Base-by-base conservation (phyloP, 2,888 invertebrate species). In the Eristalis pertinax region DNA sequence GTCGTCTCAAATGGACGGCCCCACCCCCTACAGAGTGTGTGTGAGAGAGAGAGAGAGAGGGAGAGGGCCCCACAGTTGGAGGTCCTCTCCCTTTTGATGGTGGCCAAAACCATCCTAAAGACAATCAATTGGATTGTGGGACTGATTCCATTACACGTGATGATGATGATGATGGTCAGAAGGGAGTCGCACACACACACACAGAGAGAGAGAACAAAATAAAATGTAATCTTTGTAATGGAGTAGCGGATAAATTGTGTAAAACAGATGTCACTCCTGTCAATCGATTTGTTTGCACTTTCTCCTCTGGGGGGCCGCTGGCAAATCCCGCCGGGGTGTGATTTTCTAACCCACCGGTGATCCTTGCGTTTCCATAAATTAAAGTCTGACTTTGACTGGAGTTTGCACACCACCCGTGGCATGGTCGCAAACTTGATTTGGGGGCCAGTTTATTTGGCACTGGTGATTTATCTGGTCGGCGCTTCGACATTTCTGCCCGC, bases 181-280 rank as follows among this genome's bases (percentile, higher is more conserved):
- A 19, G 22, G 65, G 41, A 24, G 50, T 19, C 73, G 29, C 60
- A 29, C n/a, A 65, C 69, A 75, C 24, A 41, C 7, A 35, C 19
- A 38, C 24, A n/a, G 29, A 38, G 15, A 38, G 24, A n/a, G 8
- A 43, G 60, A 41, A 60, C 65, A 22, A 77, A 76, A 56, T 56
- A 56, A 81, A 85, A 74, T 85, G 82, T 85, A 82, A 76, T 85
- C 81, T 85, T 63, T 63, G 82, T 86, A 86, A 86, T 86, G 83
- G 83, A 83, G 83, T 67, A 83, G 77, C 64, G 74, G 77, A 78
- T 82, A 78, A 86, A 86, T 80, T 83, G 86, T 86, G 78, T 75
- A 83, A 86, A 83, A 43, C 86, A 86, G 86, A 86, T 86, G 86
- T 86, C 74, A 86, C 69, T 83, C 70, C 62, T 75, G 74, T 83